Base-by-base conservation (phyloP, 2,888 invertebrate species). In the Balanococcus diminutus region DNA sequence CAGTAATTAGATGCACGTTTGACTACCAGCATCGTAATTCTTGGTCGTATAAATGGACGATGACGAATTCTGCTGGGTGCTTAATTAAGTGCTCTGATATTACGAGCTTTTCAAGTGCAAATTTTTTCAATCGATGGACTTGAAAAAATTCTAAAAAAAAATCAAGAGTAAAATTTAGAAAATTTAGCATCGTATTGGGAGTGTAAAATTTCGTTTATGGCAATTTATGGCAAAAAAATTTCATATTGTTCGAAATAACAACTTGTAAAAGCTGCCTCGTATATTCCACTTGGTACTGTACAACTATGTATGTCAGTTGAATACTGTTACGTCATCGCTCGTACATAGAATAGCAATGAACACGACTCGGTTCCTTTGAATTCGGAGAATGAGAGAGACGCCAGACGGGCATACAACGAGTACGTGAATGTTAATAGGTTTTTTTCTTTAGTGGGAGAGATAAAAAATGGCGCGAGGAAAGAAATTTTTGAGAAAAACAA, bases 271-370 rank as follows among this genome's bases (percentile, higher is more conserved):
- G 11, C 32, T 19, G 32, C 75, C 36, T 79, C 19, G 9, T 79
- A 8, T 22, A 79, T 32, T 32, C 19, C n/a, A 36, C 75, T 32
- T 32, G 4, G 19, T 72, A 31, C 31, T 0, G 75, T 36, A 79
- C 75, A 79, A 79, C 75, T 79, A 79, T 79, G 75, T 79, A 79
- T 79, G 75, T 79, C 75, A 79, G 75, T 79, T 79, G 2, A 79
- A 19, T 36, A 16, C 31, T 32, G 36, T 79, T 79, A 79, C 75
- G 75, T 79, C 75, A 79, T 28, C 36, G 75, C 19, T 36, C 19
- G 19, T 36, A 79, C 22, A 79, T 79, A 79, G 75, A 36, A 79
- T 79, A 79, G 75, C 11, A 79, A 79, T 79, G 75, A 79, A 19
- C 36, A 79, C 8, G 36, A 79, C 75, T 79, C 36, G 32, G 19